These are phyloP conservation scores for Sebastes goodei DNA, from an alignment of 2,797 vertebrate species.

Conservation along the genomic window DNA sequence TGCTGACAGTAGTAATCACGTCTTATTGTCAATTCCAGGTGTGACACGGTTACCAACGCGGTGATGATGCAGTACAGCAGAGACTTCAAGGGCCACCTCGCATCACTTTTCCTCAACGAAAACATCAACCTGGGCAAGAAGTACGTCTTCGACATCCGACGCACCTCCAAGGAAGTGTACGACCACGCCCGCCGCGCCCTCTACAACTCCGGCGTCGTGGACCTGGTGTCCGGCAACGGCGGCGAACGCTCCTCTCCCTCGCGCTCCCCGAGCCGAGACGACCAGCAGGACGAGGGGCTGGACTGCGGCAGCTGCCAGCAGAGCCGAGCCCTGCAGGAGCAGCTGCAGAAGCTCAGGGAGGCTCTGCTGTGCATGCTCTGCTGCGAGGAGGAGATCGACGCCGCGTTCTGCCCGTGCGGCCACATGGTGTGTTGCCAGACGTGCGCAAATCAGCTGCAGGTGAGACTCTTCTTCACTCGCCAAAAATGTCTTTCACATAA, in stretches of 20 bases:
- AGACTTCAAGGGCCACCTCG: slow-evolving; percentile 96
- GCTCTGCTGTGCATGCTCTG: slow-evolving; percentile 97
- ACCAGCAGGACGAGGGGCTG: slow-evolving; percentile 58
- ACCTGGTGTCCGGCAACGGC: slow-evolving; percentile 85
- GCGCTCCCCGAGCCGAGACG: slow-evolving; percentile 79
- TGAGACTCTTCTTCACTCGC: slow-evolving; percentile 60
- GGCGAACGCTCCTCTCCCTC: slow-evolving; percentile 78
- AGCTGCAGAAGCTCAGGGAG: slow-evolving; percentile 91
- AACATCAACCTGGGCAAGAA: slow-evolving; percentile 99
- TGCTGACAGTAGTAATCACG: not conserved
- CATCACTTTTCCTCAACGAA: slow-evolving; percentile 97
- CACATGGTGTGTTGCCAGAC: slow-evolving; percentile 97
- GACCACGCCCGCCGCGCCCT: slow-evolving; percentile 93
- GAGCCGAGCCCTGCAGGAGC: slow-evolving; percentile 91
- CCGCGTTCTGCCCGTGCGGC: slow-evolving; percentile 96
- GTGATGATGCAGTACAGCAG: slow-evolving; percentile 99
- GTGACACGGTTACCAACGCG: slow-evolving; percentile 95
- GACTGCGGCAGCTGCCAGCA: slow-evolving; percentile 92
- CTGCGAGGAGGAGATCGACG: slow-evolving; percentile 95
- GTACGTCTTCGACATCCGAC: slow-evolving; percentile 96
- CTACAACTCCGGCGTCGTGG: slow-evolving; percentile 93
- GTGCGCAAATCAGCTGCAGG: slow-evolving; percentile 93
- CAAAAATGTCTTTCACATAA: not conserved
- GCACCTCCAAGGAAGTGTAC: slow-evolving; percentile 97
- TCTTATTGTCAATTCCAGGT: slow-evolving; percentile 75